Evolutionary conservation across 2,888 invertebrate species (phyloP), one percentile per base, ranked within the genome.

Genomic region (Hetaerina titia): DNA sequence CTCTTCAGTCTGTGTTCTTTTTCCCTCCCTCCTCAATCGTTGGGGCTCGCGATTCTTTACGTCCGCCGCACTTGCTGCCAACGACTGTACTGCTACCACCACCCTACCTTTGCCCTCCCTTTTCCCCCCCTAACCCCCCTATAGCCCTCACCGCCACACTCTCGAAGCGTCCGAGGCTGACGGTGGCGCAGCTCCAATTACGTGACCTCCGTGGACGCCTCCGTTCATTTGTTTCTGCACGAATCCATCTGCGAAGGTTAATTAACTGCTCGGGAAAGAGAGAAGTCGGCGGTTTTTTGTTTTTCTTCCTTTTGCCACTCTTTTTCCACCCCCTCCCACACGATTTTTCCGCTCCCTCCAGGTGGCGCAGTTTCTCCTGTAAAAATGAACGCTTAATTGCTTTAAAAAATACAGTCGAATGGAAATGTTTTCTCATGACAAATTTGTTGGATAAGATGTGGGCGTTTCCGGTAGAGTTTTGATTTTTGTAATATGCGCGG

Each of bases 211-310:
- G 22, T 57, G 89, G 58, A 89, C 89, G n/a, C 89, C 89, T 56
- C 58, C n/a, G 56, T 58, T 89, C 56, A 58, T 89, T 89, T 89
- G 89, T 89, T 89, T 57, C 58, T 89, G 56, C 89, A 89, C 89
- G 89, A 58, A 89, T 89, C 89, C 89, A 89, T 89, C 89, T 89
- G 89, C 89, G 89, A 58, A 89, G 89, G 89, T 89, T 89, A 89
- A 89, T 89, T 89, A 89, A 89, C 89, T 89, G 89, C 81, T 81
- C 4, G 31, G 31, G 81, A 15, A 11, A 15, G 11, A 2, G 2
- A 13, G 81, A 31, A 25, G 81, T 81, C 15, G 31, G 31, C 5
- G 31, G 25, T 81, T 81, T 81, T 13, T 31, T 81, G 81, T 81
- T 81, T 81, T 81, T 81, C 81, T 81, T 31, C 22, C 13, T 22